Evolutionary conservation across 2,113 vertebrate species (phyloP).

Genomic region (Mesitornis unicolor): DNA sequence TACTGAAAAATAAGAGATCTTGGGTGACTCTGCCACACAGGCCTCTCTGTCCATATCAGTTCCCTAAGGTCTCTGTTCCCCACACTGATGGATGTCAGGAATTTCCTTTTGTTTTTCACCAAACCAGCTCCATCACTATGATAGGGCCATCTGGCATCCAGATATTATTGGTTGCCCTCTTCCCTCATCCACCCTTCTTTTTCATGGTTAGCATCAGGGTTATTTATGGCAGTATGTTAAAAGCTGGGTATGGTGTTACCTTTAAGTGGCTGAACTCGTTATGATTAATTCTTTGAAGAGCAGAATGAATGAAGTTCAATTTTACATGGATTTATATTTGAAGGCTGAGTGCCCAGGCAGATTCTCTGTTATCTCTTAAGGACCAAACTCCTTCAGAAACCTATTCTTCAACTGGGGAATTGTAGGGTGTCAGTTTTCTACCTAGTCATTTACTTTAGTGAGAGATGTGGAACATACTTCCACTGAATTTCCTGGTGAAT

Average conservation of each 20-base stretch:
- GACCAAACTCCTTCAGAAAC: neutral
- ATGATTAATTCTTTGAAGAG: neutral
- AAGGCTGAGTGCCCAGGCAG: neutral
- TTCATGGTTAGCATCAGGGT: constrained; percentile 18
- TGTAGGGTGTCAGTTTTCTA: neutral
- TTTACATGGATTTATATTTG: neutral
- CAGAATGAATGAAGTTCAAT: neutral
- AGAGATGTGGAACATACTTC: neutral
- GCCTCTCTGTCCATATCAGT: neutral
- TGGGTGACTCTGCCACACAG: neutral
- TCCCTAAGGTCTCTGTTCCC: constrained; percentile 14
- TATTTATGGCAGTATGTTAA: constrained; percentile 71
- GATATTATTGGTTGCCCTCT: constrained; percentile 73
- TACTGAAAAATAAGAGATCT: neutral
- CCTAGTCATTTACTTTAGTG: neutral
- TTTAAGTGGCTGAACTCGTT: neutral
- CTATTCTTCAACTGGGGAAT: neutral
- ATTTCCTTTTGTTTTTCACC: constrained; percentile 69
- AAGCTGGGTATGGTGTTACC: neutral
- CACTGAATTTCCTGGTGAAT: neutral
- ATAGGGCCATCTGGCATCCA: constrained; percentile 80
- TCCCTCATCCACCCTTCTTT: rapidly evolving
- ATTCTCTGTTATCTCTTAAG: neutral
- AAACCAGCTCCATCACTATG: constrained; percentile 49
- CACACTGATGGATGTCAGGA: constrained; percentile 51